Conservation (phyloP, 2,113 vertebrate species). For the Pseudopodoces humilis region DNA sequence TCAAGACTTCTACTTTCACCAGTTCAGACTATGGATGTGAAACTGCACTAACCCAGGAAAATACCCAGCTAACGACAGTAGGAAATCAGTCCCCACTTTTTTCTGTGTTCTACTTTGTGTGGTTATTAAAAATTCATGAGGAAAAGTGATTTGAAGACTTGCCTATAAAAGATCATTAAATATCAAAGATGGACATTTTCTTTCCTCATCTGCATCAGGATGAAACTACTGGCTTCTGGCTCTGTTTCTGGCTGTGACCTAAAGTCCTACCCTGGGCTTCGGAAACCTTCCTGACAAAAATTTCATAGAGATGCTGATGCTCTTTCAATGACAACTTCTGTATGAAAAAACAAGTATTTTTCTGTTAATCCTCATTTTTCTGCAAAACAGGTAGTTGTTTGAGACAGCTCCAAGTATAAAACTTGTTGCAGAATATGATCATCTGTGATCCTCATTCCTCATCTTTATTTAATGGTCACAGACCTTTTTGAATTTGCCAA, state of each 20-base stretch:
- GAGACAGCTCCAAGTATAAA: not conserved
- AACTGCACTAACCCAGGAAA: not conserved
- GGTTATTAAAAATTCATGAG: not conserved
- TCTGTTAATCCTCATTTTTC: not conserved
- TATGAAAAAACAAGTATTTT: not conserved
- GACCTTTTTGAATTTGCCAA: not conserved
- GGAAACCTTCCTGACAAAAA: not conserved
- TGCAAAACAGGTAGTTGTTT: not conserved
- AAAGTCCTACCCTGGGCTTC: not conserved
- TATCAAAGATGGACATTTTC: not conserved
- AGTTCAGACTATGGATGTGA: not conserved
- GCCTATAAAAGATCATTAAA: not conserved
- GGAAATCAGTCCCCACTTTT: not conserved
- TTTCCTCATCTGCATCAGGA: not conserved
- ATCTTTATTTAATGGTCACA: not conserved
- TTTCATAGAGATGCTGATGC: not conserved
- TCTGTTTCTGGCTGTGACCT: not conserved
- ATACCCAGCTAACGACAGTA: not conserved
- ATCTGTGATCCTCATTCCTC: not conserved
- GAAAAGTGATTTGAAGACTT: not conserved
- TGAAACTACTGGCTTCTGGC: not conserved
- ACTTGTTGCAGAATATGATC: not conserved
- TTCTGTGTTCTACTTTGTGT: not conserved
- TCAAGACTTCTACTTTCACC: not conserved
- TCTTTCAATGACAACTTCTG: not conserved